Evolutionary conservation across 2,113 vertebrate genomes (phyloP), one percentile per base, ranked within the genome.

Genomic region (Hoplias malabaricus): DNA sequence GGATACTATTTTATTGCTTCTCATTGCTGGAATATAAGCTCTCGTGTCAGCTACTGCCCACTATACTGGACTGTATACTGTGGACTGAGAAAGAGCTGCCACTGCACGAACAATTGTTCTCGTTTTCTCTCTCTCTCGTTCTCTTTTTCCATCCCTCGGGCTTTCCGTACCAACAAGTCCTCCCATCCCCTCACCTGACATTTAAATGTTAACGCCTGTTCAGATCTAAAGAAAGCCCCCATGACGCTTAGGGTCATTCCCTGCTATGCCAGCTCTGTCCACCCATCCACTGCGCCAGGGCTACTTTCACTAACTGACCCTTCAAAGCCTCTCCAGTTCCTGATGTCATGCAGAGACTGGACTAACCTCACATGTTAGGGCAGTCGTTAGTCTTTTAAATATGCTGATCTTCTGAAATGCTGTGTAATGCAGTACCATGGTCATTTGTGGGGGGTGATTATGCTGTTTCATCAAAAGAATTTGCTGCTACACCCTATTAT

Each of bases 121-220:
- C 67, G 33, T 16, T 77, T 13, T 65, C 46, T 56, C 14, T 56
- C 29, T 65, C 77, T 25, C 6, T 33, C 36, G 12, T 9, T 70
- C 38, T 54, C 38, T 62, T 62, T 46, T 63, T 69, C 54, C 34
- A 48, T 61, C 69, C 82, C 19, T 19, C 40, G 61, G 78, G 81
- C 81, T 73, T 48, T 46, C 34, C 38, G 78, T 79, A 56, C 82
- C 82, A 84, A 83, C 85, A 86, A 83, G 70, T 87, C 78, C 85
- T 73, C 82, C 77, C 61, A 5, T 84, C 72, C 66, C 76, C 46
- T 77, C 74, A 81, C 83, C 84, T 90, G 84, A 87, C 89, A 89
- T 91, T 91, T 90, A 89, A 88, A 91, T 90, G 87, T 84, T 87
- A 88, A 77, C 62, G 67, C 79, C 57, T 59, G 77, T 66, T 86